phyloP scores from a whole-genome alignment of 2,797 vertebrate species.

The Stomatorhinus walkeri region DNA sequence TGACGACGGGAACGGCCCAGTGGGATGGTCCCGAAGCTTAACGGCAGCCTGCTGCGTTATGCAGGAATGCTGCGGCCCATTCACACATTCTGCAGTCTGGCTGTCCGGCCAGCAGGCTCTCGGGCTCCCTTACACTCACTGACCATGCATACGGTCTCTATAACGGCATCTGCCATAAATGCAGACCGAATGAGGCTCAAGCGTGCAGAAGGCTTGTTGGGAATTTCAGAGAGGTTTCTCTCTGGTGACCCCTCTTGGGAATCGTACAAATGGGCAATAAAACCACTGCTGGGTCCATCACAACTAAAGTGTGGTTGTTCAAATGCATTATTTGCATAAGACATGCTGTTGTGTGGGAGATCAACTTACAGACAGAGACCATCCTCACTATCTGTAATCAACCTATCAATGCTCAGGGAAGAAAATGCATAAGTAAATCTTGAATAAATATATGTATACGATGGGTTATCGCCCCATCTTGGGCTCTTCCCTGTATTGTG shows the following conservation, averaged over 20 bases:
- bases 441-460: not conserved
- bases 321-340: not conserved
- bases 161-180: not conserved
- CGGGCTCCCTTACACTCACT: not conserved
- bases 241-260: not conserved
- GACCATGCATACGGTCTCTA: not conserved
- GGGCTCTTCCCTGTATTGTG: not conserved
- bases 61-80: constrained; percentile 20
- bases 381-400: not conserved
- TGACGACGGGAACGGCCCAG: not conserved
- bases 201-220: not conserved
- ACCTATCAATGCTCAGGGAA: not conserved
- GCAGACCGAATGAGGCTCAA: not conserved
- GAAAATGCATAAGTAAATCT: not conserved
- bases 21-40: not conserved
- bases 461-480: not conserved
- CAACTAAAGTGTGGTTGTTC: not conserved
- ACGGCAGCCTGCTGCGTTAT: constrained; percentile 6
- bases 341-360: not conserved
- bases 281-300: not conserved
- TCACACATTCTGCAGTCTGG: constrained; percentile 2
- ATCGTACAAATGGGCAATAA: not conserved
- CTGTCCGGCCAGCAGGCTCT: not conserved
- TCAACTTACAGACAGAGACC: not conserved
- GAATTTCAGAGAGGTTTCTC: not conserved